phyloP scores from a whole-genome alignment of 2,797 vertebrate genomes.

The Gallinago solitaria region DNA sequence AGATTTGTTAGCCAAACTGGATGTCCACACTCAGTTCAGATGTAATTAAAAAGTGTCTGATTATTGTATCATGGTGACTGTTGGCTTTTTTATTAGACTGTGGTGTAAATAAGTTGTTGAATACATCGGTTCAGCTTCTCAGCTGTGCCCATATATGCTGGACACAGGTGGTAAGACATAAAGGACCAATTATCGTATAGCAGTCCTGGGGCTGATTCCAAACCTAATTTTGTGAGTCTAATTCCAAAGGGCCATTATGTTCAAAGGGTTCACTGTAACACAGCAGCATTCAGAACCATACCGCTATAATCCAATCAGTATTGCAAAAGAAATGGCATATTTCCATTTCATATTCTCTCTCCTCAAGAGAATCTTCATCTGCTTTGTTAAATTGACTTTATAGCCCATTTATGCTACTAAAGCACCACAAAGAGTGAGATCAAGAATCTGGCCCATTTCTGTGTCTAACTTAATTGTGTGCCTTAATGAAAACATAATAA shows the following conservation, averaged over 20 bases:
- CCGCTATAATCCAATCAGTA: slow-evolving; percentile 32
- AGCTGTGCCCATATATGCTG: not conserved
- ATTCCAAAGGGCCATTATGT: slow-evolving; percentile 48
- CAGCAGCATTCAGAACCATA: slow-evolving; percentile 13
- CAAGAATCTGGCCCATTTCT: slow-evolving; percentile 15
- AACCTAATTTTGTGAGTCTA: slow-evolving; percentile 35
- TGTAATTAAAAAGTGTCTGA: not conserved
- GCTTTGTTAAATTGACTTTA: slow-evolving; percentile 52
- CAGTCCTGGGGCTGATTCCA: slow-evolving; percentile 19
- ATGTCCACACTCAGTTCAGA: not conserved
- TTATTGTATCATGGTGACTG: not conserved
- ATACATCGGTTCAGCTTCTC: slow-evolving; percentile 1
- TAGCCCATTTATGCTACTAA: slow-evolving; percentile 31
- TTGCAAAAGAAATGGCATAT: slow-evolving; percentile 34
- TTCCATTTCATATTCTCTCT: slow-evolving; percentile 51
- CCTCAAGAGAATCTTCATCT: slow-evolving; percentile 44
- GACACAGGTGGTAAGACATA: slow-evolving; percentile 26
- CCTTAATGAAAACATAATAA: slow-evolving; percentile 7
- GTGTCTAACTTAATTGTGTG: not conserved
- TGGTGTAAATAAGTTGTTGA: slow-evolving; percentile 10
- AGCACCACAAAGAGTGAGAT: slow-evolving; percentile 4
- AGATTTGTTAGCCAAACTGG: not conserved
- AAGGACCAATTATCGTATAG: not conserved
- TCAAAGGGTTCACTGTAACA: slow-evolving; percentile 14
- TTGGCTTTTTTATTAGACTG: not conserved